phyloP scores from a whole-genome alignment of 2,888 invertebrate genomes.

The Oligia strigilis region DNA sequence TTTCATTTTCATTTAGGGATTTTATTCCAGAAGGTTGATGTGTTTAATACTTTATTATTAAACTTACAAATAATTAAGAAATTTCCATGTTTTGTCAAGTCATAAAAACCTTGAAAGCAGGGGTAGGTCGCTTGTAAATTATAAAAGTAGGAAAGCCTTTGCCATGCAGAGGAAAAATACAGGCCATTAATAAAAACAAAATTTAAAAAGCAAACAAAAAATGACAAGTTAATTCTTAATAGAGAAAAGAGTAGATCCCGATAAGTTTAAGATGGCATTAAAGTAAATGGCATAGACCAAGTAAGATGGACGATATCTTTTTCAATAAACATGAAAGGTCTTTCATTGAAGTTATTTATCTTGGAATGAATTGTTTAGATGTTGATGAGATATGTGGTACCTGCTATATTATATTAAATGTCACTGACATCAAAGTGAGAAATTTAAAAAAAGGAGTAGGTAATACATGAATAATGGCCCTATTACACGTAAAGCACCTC shows the following conservation, averaged over 20 bases:
- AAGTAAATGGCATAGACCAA: constrained; percentile 44
- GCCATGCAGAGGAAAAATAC: not conserved
- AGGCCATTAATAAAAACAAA: not conserved
- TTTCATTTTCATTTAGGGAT: not conserved
- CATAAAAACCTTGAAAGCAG: not conserved
- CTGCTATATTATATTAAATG: constrained; percentile 32
- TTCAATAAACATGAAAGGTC: constrained; percentile 34
- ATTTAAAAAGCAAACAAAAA: constrained; percentile 4
- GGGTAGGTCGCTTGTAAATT: not conserved
- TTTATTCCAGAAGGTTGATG: not conserved
- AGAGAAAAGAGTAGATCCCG: constrained; percentile 43
- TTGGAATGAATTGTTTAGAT: constrained; percentile 35
- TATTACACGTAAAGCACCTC: constrained; percentile 40
- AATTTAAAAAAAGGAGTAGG: constrained; percentile 36
- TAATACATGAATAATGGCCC: constrained; percentile 43
- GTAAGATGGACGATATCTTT: constrained; percentile 47
- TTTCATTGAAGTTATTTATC: constrained; percentile 42
- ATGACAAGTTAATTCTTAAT: constrained; percentile 14
- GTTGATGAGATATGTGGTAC: constrained; percentile 23
- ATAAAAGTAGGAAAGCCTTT: not conserved
- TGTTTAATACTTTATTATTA: not conserved
- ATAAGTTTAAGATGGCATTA: constrained; percentile 50
- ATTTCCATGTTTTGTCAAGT: not conserved
- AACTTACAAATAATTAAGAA: not conserved
- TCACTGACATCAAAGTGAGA: constrained; percentile 52